Base-by-base conservation (phyloP, 2,113 vertebrate genomes). In the Corvus hawaiiensis region DNA sequence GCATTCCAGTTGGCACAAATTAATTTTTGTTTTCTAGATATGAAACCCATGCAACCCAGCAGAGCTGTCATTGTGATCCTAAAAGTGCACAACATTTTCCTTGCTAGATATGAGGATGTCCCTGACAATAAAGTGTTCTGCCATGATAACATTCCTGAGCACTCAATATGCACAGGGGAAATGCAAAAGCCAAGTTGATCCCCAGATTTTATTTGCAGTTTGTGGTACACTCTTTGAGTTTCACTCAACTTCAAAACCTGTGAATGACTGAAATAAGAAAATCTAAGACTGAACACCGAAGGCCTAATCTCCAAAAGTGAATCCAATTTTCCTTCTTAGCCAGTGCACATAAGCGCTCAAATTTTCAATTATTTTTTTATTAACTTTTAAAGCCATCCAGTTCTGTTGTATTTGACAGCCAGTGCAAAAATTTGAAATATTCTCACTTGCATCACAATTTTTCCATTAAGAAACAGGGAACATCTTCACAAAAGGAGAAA, bases 41-140 rank as follows among this genome's bases (percentile, higher is more conserved):
- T 2, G 17, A 33, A 85, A 41, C 14, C 5, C 10, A 4, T 6
- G 28, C 11, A 48, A 19, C 3, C 9, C 66, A 43, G 3, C 1
- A 0, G 6, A 37, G 12, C 15, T 41, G 3, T 7, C 54, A 8
- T 8, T 37, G 32, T 14, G 7, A 3, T 11, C 17, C 8, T 32
- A 9, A 51, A 78, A 68, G 1, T 9, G 6, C 32, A 12, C 49
- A 17, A 10, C 5, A 5, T 46, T 62, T 44, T 14, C 56, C 49
- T 39, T n/a, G 10, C 21, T 33, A 10, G 7, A 13, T 10, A 2
- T 6, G 14, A 17, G 39, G 27, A 3, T 7, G 27, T 13, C 9
- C 30, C 58, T 32, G 32, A 4, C 4, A 44, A 75, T 15, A 26
- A 68, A n/a, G 20, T 14, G 21, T 51, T 54, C 41, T 56, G 26